phyloP scores from a whole-genome alignment of 2,888 invertebrate species.

The Drosophila recens region DNA sequence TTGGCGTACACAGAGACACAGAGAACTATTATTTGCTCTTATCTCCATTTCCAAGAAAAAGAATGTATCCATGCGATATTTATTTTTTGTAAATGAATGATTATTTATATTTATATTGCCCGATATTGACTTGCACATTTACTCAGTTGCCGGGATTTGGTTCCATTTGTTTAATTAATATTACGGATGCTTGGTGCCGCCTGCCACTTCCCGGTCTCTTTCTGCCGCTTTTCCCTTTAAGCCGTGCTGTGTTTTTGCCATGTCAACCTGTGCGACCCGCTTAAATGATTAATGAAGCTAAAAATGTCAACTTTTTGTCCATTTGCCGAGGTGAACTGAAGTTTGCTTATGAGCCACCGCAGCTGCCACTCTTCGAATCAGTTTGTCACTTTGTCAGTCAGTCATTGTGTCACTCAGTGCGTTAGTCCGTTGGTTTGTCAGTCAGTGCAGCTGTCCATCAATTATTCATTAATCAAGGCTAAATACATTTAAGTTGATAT shows the following conservation, averaged over 20 bases:
- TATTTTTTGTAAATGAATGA: conserved; percentile 4
- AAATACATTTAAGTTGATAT: conserved; percentile 75
- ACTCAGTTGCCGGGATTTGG: conserved; percentile 29
- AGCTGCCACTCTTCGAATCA: conserved; percentile 35
- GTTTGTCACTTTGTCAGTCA: conserved; percentile 12
- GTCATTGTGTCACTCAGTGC: conserved; percentile 11
- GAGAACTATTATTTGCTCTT: conserved; percentile 4
- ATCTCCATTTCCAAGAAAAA: not conserved
- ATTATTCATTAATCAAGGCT: conserved; percentile 75
- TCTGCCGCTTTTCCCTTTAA: not conserved
- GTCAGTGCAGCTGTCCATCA: conserved; percentile 53
- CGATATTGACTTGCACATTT: conserved; percentile 62
- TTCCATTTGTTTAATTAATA: conserved; percentile 75
- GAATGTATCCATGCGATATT: not conserved
- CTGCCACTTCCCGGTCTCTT: conserved; percentile 3
- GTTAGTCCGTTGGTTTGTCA: conserved; percentile 15
- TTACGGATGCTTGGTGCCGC: conserved; percentile 40
- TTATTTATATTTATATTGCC: conserved; percentile 32
- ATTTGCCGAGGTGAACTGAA: conserved; percentile 29
- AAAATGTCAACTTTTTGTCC: conserved; percentile 69
- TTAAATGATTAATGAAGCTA: conserved; percentile 76
- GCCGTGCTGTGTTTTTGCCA: conserved; percentile 34
- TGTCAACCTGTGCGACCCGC: conserved; percentile 58
- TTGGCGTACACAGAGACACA: not conserved
- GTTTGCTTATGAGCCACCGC: conserved; percentile 48